These are phyloP conservation scores for Drosophila kambysellisi DNA, from an alignment of 2,888 invertebrate genomes.

Conservation along the genomic window DNA sequence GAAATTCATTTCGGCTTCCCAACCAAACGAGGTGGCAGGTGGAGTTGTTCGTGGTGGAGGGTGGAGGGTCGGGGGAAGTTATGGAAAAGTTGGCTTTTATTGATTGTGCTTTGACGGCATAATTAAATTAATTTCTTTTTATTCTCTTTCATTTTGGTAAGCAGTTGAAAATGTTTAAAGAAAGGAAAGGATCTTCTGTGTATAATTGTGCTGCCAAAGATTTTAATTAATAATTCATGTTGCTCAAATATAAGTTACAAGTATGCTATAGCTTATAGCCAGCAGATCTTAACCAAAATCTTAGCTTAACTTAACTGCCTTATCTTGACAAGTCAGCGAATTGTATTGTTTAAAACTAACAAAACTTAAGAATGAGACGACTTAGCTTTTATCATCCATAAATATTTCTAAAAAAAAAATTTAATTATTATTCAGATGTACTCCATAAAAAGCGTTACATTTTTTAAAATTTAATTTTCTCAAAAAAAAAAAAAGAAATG, in stretches of 20 bases:
- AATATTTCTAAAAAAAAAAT: fast-evolving
- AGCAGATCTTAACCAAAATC: not conserved
- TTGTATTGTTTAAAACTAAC: fast-evolving
- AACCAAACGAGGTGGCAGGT: not conserved
- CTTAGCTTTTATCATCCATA: not conserved
- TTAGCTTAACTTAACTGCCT: not conserved
- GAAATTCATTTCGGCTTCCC: conserved; percentile 67
- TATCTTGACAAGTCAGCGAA: not conserved
- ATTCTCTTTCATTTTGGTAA: conserved; percentile 8
- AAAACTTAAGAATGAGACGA: not conserved
- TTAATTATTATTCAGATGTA: not conserved
- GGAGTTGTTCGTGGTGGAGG: not conserved
- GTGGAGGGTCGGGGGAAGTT: no score
- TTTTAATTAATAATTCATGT: no score
- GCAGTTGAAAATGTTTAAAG: conserved; percentile 12
- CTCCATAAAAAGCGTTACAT: not conserved
- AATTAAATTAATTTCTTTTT: conserved; percentile 58
- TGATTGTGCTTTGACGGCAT: conserved; percentile 58
- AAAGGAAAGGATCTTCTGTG: not conserved
- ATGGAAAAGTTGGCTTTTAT: conserved; percentile 39
- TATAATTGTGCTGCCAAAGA: not conserved
- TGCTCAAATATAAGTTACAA: not conserved
- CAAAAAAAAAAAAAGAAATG: not conserved
- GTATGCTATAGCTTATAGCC: not conserved
- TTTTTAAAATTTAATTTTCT: not conserved